Evolutionary conservation across 2,797 vertebrate species (phyloP).

Genomic region (Knipowitschia caucasica): DNA sequence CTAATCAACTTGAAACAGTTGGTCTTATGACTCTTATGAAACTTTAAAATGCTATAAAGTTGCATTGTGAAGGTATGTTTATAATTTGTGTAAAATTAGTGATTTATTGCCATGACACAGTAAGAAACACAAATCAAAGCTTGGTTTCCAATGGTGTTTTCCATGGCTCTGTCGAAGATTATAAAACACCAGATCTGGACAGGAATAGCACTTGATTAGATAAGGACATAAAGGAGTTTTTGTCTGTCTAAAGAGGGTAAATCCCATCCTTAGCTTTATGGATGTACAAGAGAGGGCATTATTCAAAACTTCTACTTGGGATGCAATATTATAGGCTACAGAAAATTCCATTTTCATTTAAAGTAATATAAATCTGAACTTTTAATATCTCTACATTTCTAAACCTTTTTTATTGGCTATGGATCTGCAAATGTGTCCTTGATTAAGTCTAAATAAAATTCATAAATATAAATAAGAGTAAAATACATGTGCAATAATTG

Average conservation of each 20-base stretch:
- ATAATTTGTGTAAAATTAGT: slow-evolving; percentile 2
- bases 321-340: not conserved
- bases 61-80: not conserved
- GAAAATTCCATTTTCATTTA: too few relatives aligned
- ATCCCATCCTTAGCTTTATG: slow-evolving; percentile 1
- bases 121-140: slow-evolving; percentile 11
- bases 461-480: too few relatives aligned
- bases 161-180: slow-evolving; percentile 52
- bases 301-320: not conserved
- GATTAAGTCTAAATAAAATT: too few relatives aligned
- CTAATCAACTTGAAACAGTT: slow-evolving; percentile 29
- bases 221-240: slow-evolving; percentile 15
- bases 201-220: slow-evolving; percentile 66
- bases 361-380: too few relatives aligned
- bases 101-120: not conserved
- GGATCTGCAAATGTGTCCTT: too few relatives aligned
- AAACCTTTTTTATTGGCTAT: too few relatives aligned
- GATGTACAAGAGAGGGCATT: not conserved
- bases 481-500: too few relatives aligned
- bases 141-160: slow-evolving; percentile 44
- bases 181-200: slow-evolving; percentile 51
- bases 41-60: slow-evolving; percentile 20
- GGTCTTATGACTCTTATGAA: slow-evolving; percentile 47
- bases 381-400: too few relatives aligned
- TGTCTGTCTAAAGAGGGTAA: not conserved